These are phyloP conservation scores for Melieria picta DNA, from an alignment of 2,888 invertebrate genomes.

Conservation along the genomic window DNA sequence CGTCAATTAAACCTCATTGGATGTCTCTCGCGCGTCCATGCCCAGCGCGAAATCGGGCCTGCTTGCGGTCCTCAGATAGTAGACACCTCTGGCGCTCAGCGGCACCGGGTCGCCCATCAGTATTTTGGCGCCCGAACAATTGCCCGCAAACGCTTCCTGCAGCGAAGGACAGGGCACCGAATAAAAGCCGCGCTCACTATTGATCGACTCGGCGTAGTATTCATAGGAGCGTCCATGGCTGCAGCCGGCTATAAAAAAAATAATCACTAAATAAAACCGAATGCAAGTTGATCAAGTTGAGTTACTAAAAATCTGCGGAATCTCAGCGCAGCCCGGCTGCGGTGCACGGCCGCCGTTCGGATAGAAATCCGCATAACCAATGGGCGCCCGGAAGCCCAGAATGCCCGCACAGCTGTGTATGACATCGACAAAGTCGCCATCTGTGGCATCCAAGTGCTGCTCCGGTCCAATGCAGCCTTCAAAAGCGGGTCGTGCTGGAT, in stretches of 20 bases:
- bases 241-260: conserved; percentile 70
- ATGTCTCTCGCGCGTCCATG: conserved; percentile 36
- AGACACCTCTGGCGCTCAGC: conserved; percentile 68
- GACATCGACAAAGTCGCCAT: conserved; percentile 79
- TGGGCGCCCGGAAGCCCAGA: conserved; percentile 69
- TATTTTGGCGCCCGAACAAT: conserved; percentile 58
- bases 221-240: conserved; percentile 75
- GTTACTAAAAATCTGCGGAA: conserved; percentile 64
- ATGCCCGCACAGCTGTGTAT: conserved; percentile 78
- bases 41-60: conserved; percentile 70
- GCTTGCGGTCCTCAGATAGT: conserved; percentile 71
- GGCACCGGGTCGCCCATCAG: conserved; percentile 71
- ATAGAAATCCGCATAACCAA: conserved; percentile 80
- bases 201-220: conserved; percentile 75
- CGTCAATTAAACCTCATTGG: no score
- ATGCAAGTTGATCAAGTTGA: background rate
- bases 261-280: background rate
- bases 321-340: conserved; percentile 75
- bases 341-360: conserved; percentile 75
- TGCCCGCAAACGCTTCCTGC: conserved; percentile 54
- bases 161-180: conserved; percentile 71
- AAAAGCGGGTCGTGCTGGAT: conserved; percentile 72
- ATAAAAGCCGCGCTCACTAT: conserved; percentile 68
- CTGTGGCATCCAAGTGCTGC: conserved; percentile 71
- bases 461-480: conserved; percentile 64